Percentiles rank a stretch among this genome's conserved stretches.
Evolutionary conservation across 2,797 vertebrate species (phyloP).

Genomic region (Cossypha niveicapilla): DNA sequence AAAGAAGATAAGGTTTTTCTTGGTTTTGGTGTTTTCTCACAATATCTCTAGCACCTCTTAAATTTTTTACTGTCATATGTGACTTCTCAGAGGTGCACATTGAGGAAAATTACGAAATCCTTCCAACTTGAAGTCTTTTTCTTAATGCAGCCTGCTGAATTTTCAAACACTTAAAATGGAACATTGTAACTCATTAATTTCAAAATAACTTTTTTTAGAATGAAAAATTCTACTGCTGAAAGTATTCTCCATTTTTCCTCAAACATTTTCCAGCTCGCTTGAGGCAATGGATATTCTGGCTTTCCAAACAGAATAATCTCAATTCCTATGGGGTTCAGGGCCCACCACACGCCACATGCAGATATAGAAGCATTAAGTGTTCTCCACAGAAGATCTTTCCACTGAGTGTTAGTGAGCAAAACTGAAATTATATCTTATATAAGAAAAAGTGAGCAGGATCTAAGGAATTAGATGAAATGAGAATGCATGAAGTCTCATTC

Average conservation of each 20-base stretch:
- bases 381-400: not conserved
- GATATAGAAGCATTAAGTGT: not conserved
- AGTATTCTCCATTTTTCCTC: not conserved
- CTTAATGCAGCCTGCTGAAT: not conserved
- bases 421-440: not conserved
- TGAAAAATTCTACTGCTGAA: not conserved
- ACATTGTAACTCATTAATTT: not conserved
- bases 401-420: not conserved
- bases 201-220: not conserved
- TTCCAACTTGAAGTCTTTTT: not conserved
- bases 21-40: not conserved
- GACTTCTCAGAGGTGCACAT: not conserved
- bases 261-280: not conserved
- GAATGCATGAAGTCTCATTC: not conserved
- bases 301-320: not conserved
- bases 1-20: not conserved
- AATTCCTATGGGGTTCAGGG: accelerated
- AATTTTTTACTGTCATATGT: not conserved
- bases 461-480: not conserved
- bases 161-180: not conserved
- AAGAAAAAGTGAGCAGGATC: not conserved
- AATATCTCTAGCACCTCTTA: not conserved
- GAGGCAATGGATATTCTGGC: not conserved
- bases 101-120: not conserved
- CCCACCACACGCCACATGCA: not conserved